Evolutionary conservation across 2,888 invertebrate species (phyloP).

Genomic region (Subacronicta megacephala): DNA sequence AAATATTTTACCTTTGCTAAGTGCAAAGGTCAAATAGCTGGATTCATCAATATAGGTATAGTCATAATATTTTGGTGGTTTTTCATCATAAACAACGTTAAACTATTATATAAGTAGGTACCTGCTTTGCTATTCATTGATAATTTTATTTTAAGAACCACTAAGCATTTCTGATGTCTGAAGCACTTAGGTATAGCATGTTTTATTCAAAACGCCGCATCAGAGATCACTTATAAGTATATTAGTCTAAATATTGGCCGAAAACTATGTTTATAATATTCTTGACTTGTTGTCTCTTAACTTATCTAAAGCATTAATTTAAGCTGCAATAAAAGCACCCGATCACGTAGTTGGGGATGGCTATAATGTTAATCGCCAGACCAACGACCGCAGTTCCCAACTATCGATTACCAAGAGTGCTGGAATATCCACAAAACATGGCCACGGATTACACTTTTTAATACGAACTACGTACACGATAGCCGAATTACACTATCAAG

Average conservation of each 20-base stretch:
- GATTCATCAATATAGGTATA: no score
- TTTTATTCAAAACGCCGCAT: constrained; percentile 21
- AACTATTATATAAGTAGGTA: no score
- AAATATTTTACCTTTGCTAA: no score
- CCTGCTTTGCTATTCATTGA: no score
- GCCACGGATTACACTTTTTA: background rate
- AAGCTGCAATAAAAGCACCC: constrained; percentile 65
- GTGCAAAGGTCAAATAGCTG: no score
- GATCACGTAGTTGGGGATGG: constrained; percentile 69
- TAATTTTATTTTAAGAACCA: constrained; percentile 10
- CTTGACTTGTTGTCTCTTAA: constrained; percentile 46
- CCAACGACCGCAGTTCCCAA: constrained; percentile 49
- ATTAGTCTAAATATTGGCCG: constrained; percentile 18
- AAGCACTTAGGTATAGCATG: constrained; percentile 8
- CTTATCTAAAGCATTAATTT: constrained; percentile 55
- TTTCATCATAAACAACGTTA: no score
- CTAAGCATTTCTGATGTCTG: constrained; percentile 17
- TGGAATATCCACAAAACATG: constrained; percentile 27
- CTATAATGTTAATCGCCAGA: constrained; percentile 56
- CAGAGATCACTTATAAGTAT: constrained; percentile 16
- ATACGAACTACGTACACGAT: background rate
- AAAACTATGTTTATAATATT: constrained; percentile 42
- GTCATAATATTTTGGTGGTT: no score
- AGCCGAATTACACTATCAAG: background rate
- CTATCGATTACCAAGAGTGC: constrained; percentile 42